These are phyloP conservation scores for Corynorhinus townsendii DNA, from an alignment of 2,113 vertebrate species.

Conservation along the genomic window DNA sequence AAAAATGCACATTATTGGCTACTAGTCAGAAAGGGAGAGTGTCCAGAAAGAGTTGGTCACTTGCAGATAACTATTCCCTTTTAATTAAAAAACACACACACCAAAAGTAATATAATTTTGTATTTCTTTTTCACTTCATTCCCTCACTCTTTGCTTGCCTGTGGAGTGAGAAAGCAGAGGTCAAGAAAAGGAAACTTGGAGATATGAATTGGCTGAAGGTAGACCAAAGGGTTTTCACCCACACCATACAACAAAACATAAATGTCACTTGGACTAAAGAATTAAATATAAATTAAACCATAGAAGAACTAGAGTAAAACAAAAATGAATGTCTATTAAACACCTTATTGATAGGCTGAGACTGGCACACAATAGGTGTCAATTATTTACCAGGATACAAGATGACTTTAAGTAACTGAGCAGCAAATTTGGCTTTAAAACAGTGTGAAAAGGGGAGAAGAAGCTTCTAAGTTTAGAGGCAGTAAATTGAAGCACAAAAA, in stretches of 20 bases:
- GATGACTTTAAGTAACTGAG: constrained; percentile 29
- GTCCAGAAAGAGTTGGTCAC: neutral
- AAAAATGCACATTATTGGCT: neutral
- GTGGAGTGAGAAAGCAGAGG: neutral
- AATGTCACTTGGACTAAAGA: neutral
- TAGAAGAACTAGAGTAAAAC: neutral
- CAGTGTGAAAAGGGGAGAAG: constrained; percentile 51
- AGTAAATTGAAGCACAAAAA: constrained; percentile 19
- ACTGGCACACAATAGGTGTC: neutral
- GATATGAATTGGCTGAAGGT: neutral
- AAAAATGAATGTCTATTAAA: neutral
- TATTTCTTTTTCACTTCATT: neutral
- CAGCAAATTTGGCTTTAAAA: constrained; percentile 60
- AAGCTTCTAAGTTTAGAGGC: neutral
- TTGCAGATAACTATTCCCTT: neutral
- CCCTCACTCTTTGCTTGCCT: neutral
- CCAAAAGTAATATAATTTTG: neutral
- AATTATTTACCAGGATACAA: constrained; percentile 53
- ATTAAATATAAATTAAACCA: neutral
- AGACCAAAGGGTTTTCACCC: neutral
- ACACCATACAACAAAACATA: neutral
- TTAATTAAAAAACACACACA: neutral
- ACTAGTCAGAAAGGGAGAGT: neutral
- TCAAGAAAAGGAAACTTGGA: neutral
- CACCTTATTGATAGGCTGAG: neutral